phyloP scores from a whole-genome alignment of 2,888 invertebrate genomes.

The Hydrotaea cyrtoneurina region DNA sequence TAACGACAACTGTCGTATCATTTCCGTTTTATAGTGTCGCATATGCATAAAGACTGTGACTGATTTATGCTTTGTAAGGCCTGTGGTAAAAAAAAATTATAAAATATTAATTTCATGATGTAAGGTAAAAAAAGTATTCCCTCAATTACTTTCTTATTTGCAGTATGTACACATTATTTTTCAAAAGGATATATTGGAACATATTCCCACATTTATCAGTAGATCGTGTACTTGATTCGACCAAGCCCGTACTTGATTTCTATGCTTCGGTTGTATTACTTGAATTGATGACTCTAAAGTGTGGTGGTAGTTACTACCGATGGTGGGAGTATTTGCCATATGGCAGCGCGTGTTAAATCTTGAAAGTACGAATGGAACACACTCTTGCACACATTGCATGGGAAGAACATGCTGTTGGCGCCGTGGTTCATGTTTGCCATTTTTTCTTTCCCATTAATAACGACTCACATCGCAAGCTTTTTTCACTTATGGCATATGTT shows the following conservation, averaged over 20 bases:
- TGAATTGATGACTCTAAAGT: slow-evolving; percentile 8
- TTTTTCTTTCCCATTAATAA: slow-evolving; percentile 33
- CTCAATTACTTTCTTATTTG: no score
- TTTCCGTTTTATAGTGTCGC: no score
- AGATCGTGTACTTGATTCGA: neutral
- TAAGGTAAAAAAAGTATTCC: no score
- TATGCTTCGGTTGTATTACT: neutral
- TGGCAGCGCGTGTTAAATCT: slow-evolving; percentile 61
- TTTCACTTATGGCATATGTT: slow-evolving; percentile 58
- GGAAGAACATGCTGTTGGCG: slow-evolving; percentile 15
- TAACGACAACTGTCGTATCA: no score
- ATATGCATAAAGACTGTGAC: no score
- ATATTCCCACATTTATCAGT: slow-evolving; percentile 3
- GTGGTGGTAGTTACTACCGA: slow-evolving; percentile 49
- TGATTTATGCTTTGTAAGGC: no score
- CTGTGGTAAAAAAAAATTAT: no score
- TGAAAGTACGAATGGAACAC: slow-evolving; percentile 36
- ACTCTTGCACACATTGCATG: slow-evolving; percentile 50
- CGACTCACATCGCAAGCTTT: neutral
- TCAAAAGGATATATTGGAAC: neutral
- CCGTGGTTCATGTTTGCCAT: slow-evolving; percentile 31
- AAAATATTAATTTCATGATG: no score
- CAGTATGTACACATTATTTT: no score
- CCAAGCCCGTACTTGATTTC: neutral
- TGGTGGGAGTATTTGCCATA: slow-evolving; percentile 56